Evolutionary conservation across 2,888 invertebrate species (phyloP), one percentile per base, ranked within the genome.

Genomic region (Diarsia dahlii): DNA sequence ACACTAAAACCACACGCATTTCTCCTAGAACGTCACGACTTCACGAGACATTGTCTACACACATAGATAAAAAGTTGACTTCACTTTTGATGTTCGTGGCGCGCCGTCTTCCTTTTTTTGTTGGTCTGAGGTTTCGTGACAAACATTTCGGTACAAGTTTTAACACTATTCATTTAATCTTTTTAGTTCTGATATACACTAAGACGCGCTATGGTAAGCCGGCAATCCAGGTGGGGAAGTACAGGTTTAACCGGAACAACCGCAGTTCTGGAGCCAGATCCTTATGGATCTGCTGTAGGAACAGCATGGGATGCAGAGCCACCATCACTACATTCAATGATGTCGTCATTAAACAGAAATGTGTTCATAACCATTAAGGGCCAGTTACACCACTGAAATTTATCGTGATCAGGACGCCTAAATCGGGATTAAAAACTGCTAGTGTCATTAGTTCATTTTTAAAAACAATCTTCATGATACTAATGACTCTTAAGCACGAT

Each of bases 231-330:
- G 71, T 91, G 73, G 93, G 93, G 1, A 88, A 87, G 48, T 92
- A 92, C 78, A 89, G 94, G 48, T 94, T 92, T 80, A 91, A 91
- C 74, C 88, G 86, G 69, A 94, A 95, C 78, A 94, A 93, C 77
- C 88, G 93, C 3, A 92, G 92, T 56, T 89, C 87, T 10, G 94
- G 93, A 0, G 86, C 88, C 2, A 92, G 91, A 80, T 89, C 90
- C 6, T 86, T 93, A 20, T 95, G 94, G 95, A 92, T 92, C 18
- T 95, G 95, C 81, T 89, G 90, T 71, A 87, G 92, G 54, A 87
- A 90, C 54, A 92, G 92, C 78, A 81, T 87, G 9, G 92, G 92
- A 12, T 94, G 94, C 80, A 86, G 91, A 45, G 94, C 87, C 9
- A 86, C 81, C 77, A 86, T 93, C 34, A 88, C 89, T 63, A 92